Conservation (phyloP, 1,140 invertebrate species). For the Drosophila serrata region DNA sequence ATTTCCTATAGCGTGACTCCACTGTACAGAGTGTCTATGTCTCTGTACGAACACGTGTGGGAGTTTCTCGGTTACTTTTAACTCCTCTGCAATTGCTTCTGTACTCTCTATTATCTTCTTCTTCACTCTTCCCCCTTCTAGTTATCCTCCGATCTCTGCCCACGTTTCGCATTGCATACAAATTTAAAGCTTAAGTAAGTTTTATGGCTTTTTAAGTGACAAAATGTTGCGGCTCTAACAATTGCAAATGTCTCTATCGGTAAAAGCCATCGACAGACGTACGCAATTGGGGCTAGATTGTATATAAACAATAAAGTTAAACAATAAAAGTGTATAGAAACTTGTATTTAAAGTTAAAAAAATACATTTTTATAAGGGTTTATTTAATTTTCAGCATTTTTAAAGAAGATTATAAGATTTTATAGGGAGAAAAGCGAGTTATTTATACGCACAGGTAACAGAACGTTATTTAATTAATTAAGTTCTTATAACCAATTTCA, state of each 20-base stretch:
- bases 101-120: neutral
- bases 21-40: slow-evolving; percentile 12
- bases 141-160: slow-evolving; percentile 19
- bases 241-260: slow-evolving; percentile 49
- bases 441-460: too few relatives aligned
- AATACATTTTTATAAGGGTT: neutral
- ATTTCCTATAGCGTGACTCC: neutral
- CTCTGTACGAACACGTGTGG: slow-evolving; percentile 29
- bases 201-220: slow-evolving; percentile 77
- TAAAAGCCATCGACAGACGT: slow-evolving; percentile 27
- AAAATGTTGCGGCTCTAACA: slow-evolving; percentile 46
- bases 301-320: slow-evolving; percentile 1
- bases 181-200: slow-evolving; percentile 65
- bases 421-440: too few relatives aligned
- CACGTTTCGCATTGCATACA: slow-evolving; percentile 53
- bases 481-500: too few relatives aligned
- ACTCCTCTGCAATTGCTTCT: slow-evolving; percentile 32
- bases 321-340: neutral
- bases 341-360: neutral
- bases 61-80: slow-evolving; percentile 32
- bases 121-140: neutral
- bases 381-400: neutral
- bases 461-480: too few relatives aligned
- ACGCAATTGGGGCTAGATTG: slow-evolving; percentile 36
- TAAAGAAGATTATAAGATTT: neutral